These are phyloP conservation scores for Hystrix brachyura DNA, from an alignment of 2,113 vertebrate species.

Conservation along the genomic window DNA sequence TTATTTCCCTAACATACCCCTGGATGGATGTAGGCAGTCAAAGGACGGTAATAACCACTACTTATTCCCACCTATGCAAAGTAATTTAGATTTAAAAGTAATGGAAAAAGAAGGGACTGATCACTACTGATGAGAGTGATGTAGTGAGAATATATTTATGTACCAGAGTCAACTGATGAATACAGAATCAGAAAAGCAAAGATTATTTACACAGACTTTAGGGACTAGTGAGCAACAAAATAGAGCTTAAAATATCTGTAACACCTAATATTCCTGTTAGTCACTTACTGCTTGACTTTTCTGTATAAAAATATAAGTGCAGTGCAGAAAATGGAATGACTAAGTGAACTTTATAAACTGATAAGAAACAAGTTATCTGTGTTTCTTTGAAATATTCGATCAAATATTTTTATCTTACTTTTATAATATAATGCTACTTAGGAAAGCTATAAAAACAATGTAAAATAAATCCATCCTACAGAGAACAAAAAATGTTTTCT, in stretches of 20 bases:
- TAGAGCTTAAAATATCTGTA: background rate
- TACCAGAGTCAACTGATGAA: constrained; percentile 68
- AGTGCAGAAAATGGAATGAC: background rate
- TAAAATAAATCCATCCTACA: constrained; percentile 33
- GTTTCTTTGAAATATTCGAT: constrained; percentile 1
- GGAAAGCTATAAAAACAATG: constrained; percentile 29
- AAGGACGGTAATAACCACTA: background rate
- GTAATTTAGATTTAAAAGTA: constrained; percentile 1
- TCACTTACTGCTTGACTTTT: background rate
- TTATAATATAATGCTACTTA: constrained; percentile 26
- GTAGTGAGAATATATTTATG: constrained; percentile 74
- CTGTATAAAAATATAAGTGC: background rate
- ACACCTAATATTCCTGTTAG: background rate
- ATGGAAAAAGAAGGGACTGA: background rate
- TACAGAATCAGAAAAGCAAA: constrained; percentile 80
- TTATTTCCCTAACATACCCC: background rate
- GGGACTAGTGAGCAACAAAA: background rate
- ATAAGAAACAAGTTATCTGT: background rate
- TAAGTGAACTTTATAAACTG: background rate
- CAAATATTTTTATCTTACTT: constrained; percentile 27
- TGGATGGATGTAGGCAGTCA: background rate
- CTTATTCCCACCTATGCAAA: background rate
- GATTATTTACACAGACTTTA: constrained; percentile 68
- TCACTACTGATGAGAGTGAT: background rate
- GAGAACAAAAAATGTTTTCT: constrained; percentile 23